These are phyloP conservation scores for Merluccius polli DNA, from an alignment of 2,797 vertebrate species.

Conservation along the genomic window DNA sequence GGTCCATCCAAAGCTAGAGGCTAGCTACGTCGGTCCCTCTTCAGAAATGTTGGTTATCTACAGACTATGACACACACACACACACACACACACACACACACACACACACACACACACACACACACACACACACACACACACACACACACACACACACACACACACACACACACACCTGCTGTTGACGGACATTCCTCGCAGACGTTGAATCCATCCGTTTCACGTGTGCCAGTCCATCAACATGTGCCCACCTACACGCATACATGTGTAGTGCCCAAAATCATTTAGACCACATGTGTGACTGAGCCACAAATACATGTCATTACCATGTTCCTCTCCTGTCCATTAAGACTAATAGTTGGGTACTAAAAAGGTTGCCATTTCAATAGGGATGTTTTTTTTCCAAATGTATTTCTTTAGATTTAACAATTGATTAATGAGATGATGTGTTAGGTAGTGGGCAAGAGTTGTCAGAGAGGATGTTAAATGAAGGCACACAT, in stretches of 20 bases:
- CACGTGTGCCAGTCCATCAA: not conserved
- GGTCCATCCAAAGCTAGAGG: not conserved
- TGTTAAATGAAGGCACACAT: not conserved
- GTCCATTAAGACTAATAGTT: not conserved
- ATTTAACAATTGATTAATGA: not conserved
- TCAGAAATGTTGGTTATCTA: too few species aligned
- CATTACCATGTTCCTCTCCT: not conserved
- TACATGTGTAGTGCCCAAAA: not conserved
- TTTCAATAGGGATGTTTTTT: not conserved
- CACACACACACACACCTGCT: too few species aligned
- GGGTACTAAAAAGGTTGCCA: not conserved
- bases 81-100: not conserved
- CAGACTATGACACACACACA: not conserved
- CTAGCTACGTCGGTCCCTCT: too few species aligned
- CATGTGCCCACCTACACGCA: not conserved
- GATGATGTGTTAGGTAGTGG: slow-evolving; percentile 2
- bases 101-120: too few species aligned
- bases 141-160: too few species aligned
- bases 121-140: too few species aligned
- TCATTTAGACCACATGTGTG: not conserved
- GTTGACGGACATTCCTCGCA: too few species aligned
- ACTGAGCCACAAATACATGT: not conserved
- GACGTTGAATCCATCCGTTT: too few species aligned
- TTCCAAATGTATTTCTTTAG: not conserved
- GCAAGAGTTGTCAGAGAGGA: not conserved